Evolutionary conservation across 23 tunicate genomes (phyloP), one percentile per base, ranked within the genome.

Genomic region (Trididemnum miniatum): DNA sequence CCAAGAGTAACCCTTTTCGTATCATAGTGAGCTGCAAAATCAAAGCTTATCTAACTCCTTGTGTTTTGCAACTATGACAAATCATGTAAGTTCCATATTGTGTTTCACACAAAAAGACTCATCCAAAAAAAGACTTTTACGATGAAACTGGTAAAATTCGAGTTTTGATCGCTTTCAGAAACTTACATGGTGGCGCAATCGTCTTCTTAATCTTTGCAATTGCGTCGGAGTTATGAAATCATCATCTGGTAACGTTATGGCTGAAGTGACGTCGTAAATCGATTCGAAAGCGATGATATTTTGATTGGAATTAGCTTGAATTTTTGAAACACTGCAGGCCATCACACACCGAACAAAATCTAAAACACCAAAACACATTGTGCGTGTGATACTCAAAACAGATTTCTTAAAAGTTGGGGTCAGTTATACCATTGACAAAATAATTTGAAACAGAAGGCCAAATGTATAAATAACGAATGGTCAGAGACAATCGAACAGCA

Each of bases 121-220:
- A n/a, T n/a, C n/a, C n/a, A n/a, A n/a, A n/a, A n/a, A n/a, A n/a
- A n/a, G n/a, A n/a, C n/a, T n/a, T n/a, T n/a, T n/a, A n/a, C n/a
- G n/a, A n/a, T n/a, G n/a, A n/a, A n/a, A n/a, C n/a, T n/a, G n/a
- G n/a, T n/a, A n/a, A n/a, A n/a, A n/a, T n/a, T n/a, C n/a, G n/a
- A n/a, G n/a, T n/a, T n/a, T n/a, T n/a, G n/a, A n/a, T n/a, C n/a
- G n/a, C n/a, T n/a, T n/a, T n/a, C n/a, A n/a, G n/a, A n/a, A n/a
- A n/a, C n/a, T 62, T 33, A 91, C 97, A 51, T 92, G 97, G 31
- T 65, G 86, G 20, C 97, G 71, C 28, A 92, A 57, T 65, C 89
- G 54, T 65, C 97, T 83, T 0, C 80, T 71, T n/a, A 92, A 23
- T 71, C 88, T 59, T 52, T 92, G 97, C 59, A 72, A 66, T 1